Evolutionary conservation across 2,797 vertebrate species (phyloP).

Genomic region (Erethizon dorsatum): DNA sequence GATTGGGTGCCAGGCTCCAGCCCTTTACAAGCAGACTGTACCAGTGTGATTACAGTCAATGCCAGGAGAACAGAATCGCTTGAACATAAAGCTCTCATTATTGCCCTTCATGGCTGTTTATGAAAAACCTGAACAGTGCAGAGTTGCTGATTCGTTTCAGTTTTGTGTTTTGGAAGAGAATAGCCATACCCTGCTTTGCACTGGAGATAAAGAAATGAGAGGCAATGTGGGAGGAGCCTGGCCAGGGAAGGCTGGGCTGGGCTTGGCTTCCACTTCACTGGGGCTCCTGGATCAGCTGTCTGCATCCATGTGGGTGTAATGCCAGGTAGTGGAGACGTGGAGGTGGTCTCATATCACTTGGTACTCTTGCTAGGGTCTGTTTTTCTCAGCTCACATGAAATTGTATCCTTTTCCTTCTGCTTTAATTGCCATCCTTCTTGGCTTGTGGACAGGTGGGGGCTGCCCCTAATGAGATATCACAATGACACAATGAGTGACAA

Average conservation of each 20-base stretch:
- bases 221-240: neutral
- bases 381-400: neutral
- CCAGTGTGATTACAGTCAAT: neutral
- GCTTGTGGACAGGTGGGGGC: neutral
- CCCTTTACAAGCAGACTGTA: conserved; percentile 1
- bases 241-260: neutral
- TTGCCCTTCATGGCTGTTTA: neutral
- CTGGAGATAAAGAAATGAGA: neutral
- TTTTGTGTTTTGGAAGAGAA: conserved; percentile 16
- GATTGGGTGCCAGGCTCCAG: neutral
- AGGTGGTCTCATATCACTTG: neutral
- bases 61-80: neutral
- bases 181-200: neutral
- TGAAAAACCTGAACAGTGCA: conserved; percentile 13
- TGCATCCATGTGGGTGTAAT: neutral
- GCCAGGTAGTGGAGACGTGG: neutral
- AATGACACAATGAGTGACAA: neutral
- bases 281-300: neutral
- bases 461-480: neutral
- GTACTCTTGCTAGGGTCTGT: neutral
- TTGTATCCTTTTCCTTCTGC: neutral
- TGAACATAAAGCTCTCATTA: neutral
- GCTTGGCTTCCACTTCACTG: neutral
- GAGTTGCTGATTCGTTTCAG: neutral
- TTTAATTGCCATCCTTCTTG: neutral